Base-by-base conservation (phyloP, 2,888 invertebrate species). In the Amblyjoppa fuscipennis region DNA sequence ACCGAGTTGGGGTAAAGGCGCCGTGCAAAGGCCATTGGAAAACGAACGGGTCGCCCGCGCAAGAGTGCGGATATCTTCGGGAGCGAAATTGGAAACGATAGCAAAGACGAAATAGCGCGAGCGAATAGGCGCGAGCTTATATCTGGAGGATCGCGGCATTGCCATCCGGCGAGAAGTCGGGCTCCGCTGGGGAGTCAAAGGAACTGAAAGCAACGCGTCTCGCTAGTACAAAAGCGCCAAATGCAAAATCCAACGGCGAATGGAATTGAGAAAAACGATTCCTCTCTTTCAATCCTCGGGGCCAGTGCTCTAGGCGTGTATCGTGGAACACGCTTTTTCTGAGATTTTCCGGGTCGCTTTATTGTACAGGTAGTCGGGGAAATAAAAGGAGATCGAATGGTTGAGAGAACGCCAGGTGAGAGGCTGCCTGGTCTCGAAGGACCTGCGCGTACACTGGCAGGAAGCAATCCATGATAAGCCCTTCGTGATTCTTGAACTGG, bases 41-140 rank as follows among this genome's bases (percentile, higher is more conserved):
- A 81, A 83, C 61, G 83, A 78, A 76, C 71, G 49, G 31, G 11
- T 16, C 16, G 64, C 64, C 64, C 64, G 75, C 68, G 80, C 70
- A 73, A 28, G 64, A 79, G 38, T 59, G 34, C 89, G 90, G 91
- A 93, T 93, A 93, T 93, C 93, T 92, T 90, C 90, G 90, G 90
- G 91, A n/a, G 16, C 92, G 93, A 92, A 94, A 93, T 94, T 94
- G 94, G 94, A 93, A 92, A 92, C 93, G 94, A 94, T 93, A 93
- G 92, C 91, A 91, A 87, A 78, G 91, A 90, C 92, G 92, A 92
- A 93, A 92, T 92, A 90, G 91, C 75, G 81, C 88, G 88, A 87
- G 89, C 85, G 90, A 89, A 90, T 90, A 89, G 91, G 89, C 89
- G 82, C 79, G 69, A 28, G 53, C 3, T 11, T 56, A 31, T 74